These are phyloP conservation scores for Uria lomvia DNA, from an alignment of 2,113 vertebrate species.

Conservation along the genomic window DNA sequence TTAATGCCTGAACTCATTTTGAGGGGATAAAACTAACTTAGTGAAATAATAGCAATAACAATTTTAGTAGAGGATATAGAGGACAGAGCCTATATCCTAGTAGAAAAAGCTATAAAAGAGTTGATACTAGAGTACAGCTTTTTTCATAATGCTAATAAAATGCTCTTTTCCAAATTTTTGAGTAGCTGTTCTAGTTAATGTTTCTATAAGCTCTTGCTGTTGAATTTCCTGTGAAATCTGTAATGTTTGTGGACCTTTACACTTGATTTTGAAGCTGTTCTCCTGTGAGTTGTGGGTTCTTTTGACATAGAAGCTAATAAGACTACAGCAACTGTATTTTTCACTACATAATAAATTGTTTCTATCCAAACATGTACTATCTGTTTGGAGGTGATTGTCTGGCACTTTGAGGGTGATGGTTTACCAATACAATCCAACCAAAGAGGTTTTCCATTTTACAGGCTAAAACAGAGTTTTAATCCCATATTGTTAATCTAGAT, in stretches of 20 bases:
- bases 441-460: background rate
- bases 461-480: background rate
- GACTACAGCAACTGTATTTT: constrained; percentile 51
- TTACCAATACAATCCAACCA: background rate
- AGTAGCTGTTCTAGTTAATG: background rate
- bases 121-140: background rate
- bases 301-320: constrained; percentile 5
- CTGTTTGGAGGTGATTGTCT: background rate
- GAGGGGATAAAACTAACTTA: background rate
- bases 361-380: background rate
- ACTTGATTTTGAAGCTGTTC: background rate
- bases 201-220: background rate
- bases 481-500: background rate
- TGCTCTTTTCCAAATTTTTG: background rate
- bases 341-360: constrained; percentile 32
- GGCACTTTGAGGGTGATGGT: background rate
- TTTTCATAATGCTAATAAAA: background rate
- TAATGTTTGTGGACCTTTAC: background rate
- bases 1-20: background rate
- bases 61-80: background rate
- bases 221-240: constrained; percentile 5
- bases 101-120: background rate
- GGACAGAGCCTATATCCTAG: background rate
- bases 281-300: background rate
- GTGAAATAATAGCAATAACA: background rate